These are phyloP conservation scores for Idris sp. DNA, from an alignment of 1,140 invertebrate genomes.

Conservation along the genomic window DNA sequence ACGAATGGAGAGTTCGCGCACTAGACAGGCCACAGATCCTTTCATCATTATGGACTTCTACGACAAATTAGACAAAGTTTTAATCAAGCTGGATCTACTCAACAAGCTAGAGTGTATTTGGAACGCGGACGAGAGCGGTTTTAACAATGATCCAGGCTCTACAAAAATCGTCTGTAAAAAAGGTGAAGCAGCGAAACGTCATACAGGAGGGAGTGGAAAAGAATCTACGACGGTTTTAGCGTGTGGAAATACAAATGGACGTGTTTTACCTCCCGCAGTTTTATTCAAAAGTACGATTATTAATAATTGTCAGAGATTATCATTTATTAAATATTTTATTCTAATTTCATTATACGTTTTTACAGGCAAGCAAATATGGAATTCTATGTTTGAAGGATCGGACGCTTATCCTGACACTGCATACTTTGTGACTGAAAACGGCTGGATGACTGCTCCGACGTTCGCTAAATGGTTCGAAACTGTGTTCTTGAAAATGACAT, in stretches of 20 bases:
- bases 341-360: too few relatives aligned
- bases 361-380: too few relatives aligned
- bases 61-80: too few relatives aligned
- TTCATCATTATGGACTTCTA: slow-evolving; percentile 37
- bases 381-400: too few relatives aligned
- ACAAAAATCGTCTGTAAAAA: slow-evolving; percentile 10
- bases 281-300: slow-evolving; percentile 25
- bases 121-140: slow-evolving; percentile 20
- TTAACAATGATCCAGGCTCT: slow-evolving; percentile 3
- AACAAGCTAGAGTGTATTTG: slow-evolving; percentile 18
- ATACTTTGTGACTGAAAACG: too few relatives aligned
- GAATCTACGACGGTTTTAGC: slow-evolving; percentile 15
- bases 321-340: too few relatives aligned
- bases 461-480: too few relatives aligned
- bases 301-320: too few relatives aligned
- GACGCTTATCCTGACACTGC: too few relatives aligned
- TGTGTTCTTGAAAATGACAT: too few relatives aligned
- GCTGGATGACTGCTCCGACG: too few relatives aligned
- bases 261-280: slow-evolving; percentile 5
- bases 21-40: slow-evolving; percentile 26
- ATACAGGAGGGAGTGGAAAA: slow-evolving; percentile 9
- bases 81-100: slow-evolving; percentile 22
- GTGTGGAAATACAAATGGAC: slow-evolving; percentile 9
- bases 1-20: slow-evolving; percentile 17
- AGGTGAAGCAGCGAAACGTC: too few relatives aligned